Evolutionary conservation across 2,888 invertebrate species (phyloP), one percentile per base, ranked within the genome.

Genomic region (Mythimna pallens): DNA sequence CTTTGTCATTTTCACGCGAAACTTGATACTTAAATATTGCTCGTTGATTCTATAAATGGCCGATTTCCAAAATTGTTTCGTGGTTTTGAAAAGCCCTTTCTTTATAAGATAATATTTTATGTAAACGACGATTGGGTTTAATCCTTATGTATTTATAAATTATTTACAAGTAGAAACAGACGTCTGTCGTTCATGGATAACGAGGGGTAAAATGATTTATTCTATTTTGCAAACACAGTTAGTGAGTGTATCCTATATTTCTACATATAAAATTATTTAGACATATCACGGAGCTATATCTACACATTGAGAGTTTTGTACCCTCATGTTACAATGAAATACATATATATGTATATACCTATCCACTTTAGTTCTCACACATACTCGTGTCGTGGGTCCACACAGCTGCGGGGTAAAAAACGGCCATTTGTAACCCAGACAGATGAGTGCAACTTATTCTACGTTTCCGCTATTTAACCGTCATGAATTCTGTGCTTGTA

Each of bases 371-470:
- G 65, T 82, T 80, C 76, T 65, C 72, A 65, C 62, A 71, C 65
- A 58, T 68, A 47, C 47, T 62, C 54, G 57, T 10, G 61, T 55
- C 47, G 57, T n/a, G 47, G 72, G 72, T 67, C 70, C 67, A 54
- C 65, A 68, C 76, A 83, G 70, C 81, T 83, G 76, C 69, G 50
- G 63, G 47, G 64, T 63, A 74, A 73, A 82, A 81, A 75, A 70
- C 30, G 17, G 10, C 61, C 69, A 71, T 81, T 71, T 71, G 66
- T 73, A 71, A 71, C 55, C 52, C 20, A 68, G 69, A 68, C 78
- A 75, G 74, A 84, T 71, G 84, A 80, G 69, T 70, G 71, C 58
- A 83, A 80, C 70, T 72, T 77, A 74, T 74, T 75, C 70, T 63
- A 65, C 77, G 76, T 81, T 81, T 80, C 68, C 70, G 50, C 59